A percentile compares a stretch with the other conserved stretches of the same genome.
Conservation (phyloP, 2,113 vertebrate genomes). For the Spermophilus dauricus region DNA sequence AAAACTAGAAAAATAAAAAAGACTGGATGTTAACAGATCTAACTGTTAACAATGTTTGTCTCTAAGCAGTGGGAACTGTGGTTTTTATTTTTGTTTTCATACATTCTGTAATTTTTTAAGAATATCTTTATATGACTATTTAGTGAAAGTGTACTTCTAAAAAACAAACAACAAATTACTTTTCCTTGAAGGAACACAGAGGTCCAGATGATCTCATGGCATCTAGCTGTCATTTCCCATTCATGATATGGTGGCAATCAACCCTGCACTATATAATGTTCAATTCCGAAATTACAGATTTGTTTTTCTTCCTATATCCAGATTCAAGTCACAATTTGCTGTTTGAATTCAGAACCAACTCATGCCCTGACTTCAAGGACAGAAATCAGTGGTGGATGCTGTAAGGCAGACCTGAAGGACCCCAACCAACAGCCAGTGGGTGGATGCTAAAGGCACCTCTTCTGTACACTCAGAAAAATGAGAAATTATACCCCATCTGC, state of each 20-base stretch:
- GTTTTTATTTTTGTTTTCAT: conserved; percentile 16
- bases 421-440: not conserved
- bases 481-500: too few species aligned
- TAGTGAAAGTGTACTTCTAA: not conserved
- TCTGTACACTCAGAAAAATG: too few species aligned
- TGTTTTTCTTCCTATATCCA: not conserved
- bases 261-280: not conserved
- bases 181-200: conserved; percentile 15
- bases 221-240: not conserved
- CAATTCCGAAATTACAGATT: not conserved
- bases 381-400: not conserved
- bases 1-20: not conserved
- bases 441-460: not conserved
- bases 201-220: not conserved
- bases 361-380: not conserved
- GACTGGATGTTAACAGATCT: not conserved
- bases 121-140: not conserved
- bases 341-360: not conserved
- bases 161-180: conserved; percentile 24
- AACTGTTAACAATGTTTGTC: not conserved
- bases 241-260: not conserved
- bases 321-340: not conserved
- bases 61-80: not conserved
- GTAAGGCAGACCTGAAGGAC: not conserved
- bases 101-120: not conserved